Percentiles rank a stretch among this genome's conserved stretches.
phyloP scores from a whole-genome alignment of 2,113 vertebrate species.

The Bagarius yarrelli region DNA sequence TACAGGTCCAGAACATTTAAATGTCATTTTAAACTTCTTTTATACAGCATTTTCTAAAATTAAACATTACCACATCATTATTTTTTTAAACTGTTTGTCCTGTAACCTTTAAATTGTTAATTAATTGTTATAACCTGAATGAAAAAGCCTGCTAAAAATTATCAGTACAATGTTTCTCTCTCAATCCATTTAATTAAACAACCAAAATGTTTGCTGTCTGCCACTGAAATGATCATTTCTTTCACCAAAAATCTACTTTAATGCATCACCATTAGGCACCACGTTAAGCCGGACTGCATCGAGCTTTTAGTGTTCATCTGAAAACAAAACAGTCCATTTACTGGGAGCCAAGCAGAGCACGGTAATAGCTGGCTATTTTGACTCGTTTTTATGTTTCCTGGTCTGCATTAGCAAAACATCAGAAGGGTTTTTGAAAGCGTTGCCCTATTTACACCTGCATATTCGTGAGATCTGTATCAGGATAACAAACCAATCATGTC shows the following conservation, averaged over 20 bases:
- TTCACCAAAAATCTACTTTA: neutral
- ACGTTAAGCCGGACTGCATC: neutral
- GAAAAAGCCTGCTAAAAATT: neutral
- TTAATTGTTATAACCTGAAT: neutral
- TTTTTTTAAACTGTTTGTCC: too few species aligned
- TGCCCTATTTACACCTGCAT: neutral
- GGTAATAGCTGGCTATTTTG: neutral
- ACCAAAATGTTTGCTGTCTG: neutral
- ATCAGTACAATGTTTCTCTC: neutral
- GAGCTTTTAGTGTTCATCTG: neutral
- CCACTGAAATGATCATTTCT: neutral
- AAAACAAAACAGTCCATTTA: neutral
- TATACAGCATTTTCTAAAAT: too few species aligned
- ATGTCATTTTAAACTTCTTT: neutral
- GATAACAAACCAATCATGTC: too few species aligned
- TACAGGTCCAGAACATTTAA: neutral
- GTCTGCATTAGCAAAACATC: neutral
- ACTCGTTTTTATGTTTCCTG: neutral
- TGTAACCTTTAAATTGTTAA: too few species aligned
- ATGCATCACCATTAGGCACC: neutral
- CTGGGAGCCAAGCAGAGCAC: neutral
- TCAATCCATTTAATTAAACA: neutral
- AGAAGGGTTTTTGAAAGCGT: neutral
- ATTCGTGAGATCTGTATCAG: neutral
- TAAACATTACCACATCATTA: too few species aligned